Percentiles rank a stretch among this genome's conserved stretches.
Evolutionary conservation across 2,797 vertebrate species (phyloP).

Genomic region (Cheirogaleus major): DNA sequence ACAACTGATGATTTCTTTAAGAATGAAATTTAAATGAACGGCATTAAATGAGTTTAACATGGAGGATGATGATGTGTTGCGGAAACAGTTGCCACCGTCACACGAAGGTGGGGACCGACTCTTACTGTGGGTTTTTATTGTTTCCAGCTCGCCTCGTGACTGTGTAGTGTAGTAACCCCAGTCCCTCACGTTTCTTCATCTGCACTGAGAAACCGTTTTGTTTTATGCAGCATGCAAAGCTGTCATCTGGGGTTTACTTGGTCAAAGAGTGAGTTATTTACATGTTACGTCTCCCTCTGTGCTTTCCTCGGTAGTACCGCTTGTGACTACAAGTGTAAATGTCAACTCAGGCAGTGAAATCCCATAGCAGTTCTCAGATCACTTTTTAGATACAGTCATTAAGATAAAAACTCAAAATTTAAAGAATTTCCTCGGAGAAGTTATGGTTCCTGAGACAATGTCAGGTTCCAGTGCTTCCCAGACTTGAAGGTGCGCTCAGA

Average conservation of each 20-base stretch:
- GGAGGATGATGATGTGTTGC: too few relatives aligned
- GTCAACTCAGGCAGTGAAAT: background rate
- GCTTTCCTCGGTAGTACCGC: background rate
- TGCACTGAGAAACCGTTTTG: background rate
- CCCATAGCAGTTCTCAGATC: background rate
- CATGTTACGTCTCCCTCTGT: accelerated
- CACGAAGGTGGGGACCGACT: background rate
- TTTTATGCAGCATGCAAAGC: accelerated
- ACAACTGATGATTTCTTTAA: background rate
- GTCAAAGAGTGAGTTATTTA: background rate
- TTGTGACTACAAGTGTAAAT: background rate
- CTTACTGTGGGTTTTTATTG: too few relatives aligned
- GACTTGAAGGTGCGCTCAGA: accelerated
- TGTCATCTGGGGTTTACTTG: background rate
- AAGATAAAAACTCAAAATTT: background rate
- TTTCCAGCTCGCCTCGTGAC: background rate
- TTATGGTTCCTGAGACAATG: too few relatives aligned
- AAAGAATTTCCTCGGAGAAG: background rate
- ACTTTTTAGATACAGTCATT: background rate
- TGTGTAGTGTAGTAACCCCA: accelerated
- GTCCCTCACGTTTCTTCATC: background rate
- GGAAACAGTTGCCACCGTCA: accelerated
- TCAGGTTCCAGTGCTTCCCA: accelerated
- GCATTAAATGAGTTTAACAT: background rate
- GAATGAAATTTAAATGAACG: background rate